Conservation (phyloP, 37 sponge, comb jelly and placozoan genomes). For the Tethya wilhelma region DNA sequence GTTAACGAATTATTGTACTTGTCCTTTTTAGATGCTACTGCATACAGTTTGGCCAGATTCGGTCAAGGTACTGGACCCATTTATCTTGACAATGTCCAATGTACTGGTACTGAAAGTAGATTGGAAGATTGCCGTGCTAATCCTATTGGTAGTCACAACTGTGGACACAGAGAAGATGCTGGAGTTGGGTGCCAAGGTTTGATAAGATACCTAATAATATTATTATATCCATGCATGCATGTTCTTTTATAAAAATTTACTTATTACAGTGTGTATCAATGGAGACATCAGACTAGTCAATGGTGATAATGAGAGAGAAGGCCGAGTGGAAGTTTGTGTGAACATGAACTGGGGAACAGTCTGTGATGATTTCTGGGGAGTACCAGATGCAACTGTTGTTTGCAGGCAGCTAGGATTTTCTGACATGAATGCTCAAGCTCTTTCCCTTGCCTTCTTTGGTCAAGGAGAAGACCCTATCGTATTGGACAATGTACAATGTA, state of each 20-base stretch:
- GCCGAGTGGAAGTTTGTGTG: slow-evolving; percentile 7
- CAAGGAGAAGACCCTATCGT: slow-evolving; percentile 17
- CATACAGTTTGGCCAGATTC: slow-evolving; percentile 1
- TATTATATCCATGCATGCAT: not conserved
- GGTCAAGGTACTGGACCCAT: slow-evolving; percentile 1
- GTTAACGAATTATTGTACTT: not conserved
- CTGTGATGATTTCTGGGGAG: slow-evolving; percentile 4
- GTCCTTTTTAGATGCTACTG: not conserved
- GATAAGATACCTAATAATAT: not conserved
- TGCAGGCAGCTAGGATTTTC: slow-evolving; percentile 12
- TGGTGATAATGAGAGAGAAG: not conserved
- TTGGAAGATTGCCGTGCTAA: not conserved
- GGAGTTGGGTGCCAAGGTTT: slow-evolving; percentile 3
- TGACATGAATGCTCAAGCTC: not conserved
- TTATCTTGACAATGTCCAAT: not conserved
- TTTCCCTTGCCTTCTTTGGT: slow-evolving; percentile 6
- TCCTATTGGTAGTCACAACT: slow-evolving; percentile 3
- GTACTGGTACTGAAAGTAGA: not conserved
- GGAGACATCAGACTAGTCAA: not conserved
- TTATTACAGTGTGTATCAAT: slow-evolving; percentile 7
- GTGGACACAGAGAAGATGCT: slow-evolving; percentile 3
- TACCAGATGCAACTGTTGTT: slow-evolving; percentile 1
- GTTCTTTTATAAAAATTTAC: not conserved
- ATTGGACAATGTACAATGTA: not conserved
- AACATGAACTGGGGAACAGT: slow-evolving; percentile 2